Conservation (phyloP, 2,888 invertebrate species). For the Crioceris asparagi region DNA sequence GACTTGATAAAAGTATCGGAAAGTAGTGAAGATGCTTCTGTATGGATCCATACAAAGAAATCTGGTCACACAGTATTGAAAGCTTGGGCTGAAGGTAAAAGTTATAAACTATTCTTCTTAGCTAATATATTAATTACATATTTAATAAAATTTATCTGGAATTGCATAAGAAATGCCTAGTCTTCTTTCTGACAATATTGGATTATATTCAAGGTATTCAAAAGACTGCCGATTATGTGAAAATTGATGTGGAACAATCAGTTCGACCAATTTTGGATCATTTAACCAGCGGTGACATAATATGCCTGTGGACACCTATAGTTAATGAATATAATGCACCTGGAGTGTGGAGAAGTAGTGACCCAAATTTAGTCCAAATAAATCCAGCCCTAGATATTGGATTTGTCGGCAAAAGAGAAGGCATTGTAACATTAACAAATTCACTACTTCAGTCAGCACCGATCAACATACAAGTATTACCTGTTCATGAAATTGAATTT, state of each 20-base stretch:
- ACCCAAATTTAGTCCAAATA: constrained; percentile 30
- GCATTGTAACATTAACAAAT: constrained; percentile 30
- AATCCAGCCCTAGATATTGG: constrained; percentile 34
- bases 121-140: not conserved
- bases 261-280: constrained; percentile 33
- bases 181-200: not conserved
- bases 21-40: constrained; percentile 39
- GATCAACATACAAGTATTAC: constrained; percentile 28
- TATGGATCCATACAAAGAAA: constrained; percentile 39
- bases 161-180: too few species aligned
- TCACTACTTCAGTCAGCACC: constrained; percentile 31
- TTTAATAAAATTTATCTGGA: not conserved
- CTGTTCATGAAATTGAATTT: constrained; percentile 27
- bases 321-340: constrained; percentile 28
- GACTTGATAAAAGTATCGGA: constrained; percentile 35
- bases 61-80: constrained; percentile 43
- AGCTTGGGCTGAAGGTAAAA: constrained; percentile 36
- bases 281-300: constrained; percentile 42
- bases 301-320: constrained; percentile 45
- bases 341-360: constrained; percentile 35
- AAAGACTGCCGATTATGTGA: constrained; percentile 36
- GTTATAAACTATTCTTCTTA: not conserved
- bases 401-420: constrained; percentile 30
- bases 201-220: constrained; percentile 19
- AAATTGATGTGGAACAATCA: constrained; percentile 34